phyloP scores from a whole-genome alignment of 2,113 vertebrate species.

The Labeo catla region DNA sequence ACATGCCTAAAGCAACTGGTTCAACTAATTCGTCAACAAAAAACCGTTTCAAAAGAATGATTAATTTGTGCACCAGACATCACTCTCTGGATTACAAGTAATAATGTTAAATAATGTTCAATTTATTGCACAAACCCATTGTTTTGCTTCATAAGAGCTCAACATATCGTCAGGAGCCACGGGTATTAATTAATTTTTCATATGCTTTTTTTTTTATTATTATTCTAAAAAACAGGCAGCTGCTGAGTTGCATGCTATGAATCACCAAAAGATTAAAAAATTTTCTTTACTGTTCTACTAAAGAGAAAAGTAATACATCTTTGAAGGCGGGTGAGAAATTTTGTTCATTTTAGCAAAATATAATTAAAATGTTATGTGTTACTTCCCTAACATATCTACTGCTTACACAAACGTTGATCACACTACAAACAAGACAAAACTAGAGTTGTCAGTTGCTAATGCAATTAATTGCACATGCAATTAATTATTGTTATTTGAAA shows the following conservation, averaged over 20 bases:
- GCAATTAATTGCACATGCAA: not conserved
- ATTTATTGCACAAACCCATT: not conserved
- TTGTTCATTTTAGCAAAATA: too few relatives aligned
- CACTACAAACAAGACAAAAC: not conserved
- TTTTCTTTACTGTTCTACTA: not conserved
- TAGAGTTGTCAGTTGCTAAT: not conserved
- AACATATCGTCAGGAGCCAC: not conserved
- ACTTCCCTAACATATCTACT: too few relatives aligned
- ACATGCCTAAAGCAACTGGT: too few relatives aligned
- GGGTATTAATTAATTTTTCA: not conserved
- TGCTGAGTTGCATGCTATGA: not conserved
- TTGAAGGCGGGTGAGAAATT: too few relatives aligned
- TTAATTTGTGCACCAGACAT: too few relatives aligned
- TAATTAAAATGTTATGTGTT: too few relatives aligned
- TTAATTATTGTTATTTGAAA: not conserved
- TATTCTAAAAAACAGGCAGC: not conserved
- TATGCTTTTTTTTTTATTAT: not conserved
- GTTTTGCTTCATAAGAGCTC: not conserved
- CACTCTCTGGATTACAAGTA: too few relatives aligned
- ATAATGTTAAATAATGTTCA: not conserved
- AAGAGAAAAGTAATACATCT: too few relatives aligned
- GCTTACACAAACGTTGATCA: too few relatives aligned
- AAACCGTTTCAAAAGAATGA: too few relatives aligned
- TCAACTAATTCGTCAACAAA: too few relatives aligned
- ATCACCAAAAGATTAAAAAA: not conserved